Percentiles rank a stretch among this genome's conserved stretches.
These are phyloP conservation scores for Ruditapes philippinarum DNA, from an alignment of 1,140 invertebrate genomes.

Conservation along the genomic window DNA sequence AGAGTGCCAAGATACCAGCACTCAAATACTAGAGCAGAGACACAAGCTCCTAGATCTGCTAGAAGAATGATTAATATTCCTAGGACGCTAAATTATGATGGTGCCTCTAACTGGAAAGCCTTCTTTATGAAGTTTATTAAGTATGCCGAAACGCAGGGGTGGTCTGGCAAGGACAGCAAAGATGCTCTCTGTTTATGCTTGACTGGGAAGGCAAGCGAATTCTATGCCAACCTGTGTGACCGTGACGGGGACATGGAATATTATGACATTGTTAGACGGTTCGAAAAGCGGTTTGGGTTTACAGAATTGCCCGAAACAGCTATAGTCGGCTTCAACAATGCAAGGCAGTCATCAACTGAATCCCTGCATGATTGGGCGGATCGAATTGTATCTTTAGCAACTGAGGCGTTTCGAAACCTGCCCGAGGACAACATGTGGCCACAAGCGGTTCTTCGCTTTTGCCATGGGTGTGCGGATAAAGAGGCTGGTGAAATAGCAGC, in stretches of 20 bases:
- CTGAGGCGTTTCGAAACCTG: slow-evolving; percentile 16
- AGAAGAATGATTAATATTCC: too few relatives aligned
- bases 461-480: slow-evolving; percentile 11
- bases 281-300: slow-evolving; percentile 35
- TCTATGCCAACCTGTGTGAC: background rate
- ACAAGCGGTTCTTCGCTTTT: slow-evolving; percentile 33
- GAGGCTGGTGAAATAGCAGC: slow-evolving; percentile 1
- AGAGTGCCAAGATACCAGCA: too few relatives aligned
- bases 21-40: too few relatives aligned
- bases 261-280: background rate
- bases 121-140: slow-evolving; percentile 13
- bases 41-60: too few relatives aligned
- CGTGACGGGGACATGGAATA: background rate
- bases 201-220: background rate
- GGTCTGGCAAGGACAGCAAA: background rate
- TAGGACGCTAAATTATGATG: background rate
- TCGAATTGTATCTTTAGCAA: slow-evolving; percentile 9
- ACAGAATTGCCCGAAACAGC: slow-evolving; percentile 33
- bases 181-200: background rate
- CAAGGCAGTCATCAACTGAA: background rate
- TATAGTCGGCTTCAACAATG: background rate
- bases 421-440: background rate
- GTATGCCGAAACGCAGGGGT: slow-evolving; percentile 6
- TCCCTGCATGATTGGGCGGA: slow-evolving; percentile 8
- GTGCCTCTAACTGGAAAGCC: background rate